These are phyloP conservation scores for Thymallus thymallus DNA, from an alignment of 2,113 vertebrate genomes.

Conservation along the genomic window DNA sequence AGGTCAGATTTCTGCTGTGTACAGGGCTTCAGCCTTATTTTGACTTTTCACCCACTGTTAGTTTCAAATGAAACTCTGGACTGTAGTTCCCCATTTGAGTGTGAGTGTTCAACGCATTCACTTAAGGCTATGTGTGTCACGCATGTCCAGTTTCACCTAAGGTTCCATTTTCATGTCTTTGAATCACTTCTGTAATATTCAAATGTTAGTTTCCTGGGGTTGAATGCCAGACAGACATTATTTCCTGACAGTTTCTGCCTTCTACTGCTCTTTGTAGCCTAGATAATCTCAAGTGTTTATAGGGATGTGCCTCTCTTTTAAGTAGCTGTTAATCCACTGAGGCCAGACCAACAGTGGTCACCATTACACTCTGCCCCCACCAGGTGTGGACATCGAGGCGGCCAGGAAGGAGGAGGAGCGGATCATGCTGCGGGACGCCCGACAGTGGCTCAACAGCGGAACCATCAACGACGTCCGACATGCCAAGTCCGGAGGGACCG, in stretches of 20 bases:
- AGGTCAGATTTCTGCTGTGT: background rate
- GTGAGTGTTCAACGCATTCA: background rate
- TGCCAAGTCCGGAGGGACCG: constrained; percentile 93
- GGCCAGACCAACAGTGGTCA: background rate
- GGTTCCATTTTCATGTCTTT: too few species aligned
- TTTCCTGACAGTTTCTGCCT: background rate
- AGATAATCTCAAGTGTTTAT: background rate
- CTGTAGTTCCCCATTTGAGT: background rate
- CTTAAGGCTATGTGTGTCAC: background rate
- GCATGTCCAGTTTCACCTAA: background rate
- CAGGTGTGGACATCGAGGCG: constrained; percentile 95
- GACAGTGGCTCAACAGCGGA: constrained; percentile 98
- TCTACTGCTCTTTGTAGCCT: background rate
- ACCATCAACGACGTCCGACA: constrained; percentile 92
- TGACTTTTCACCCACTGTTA: background rate
- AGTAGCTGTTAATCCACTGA: constrained; percentile 21
- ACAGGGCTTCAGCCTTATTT: background rate
- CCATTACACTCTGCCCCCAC: constrained; percentile 11
- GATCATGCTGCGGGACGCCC: constrained; percentile 93
- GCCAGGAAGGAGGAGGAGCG: constrained; percentile 97
- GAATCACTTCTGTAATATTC: background rate
- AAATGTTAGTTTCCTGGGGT: background rate
- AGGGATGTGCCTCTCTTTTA: background rate
- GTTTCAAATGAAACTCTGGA: background rate
- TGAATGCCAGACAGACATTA: background rate